Evolutionary conservation across 2,113 vertebrate species (phyloP).

Genomic region (Nerophis lumbriciformis): DNA sequence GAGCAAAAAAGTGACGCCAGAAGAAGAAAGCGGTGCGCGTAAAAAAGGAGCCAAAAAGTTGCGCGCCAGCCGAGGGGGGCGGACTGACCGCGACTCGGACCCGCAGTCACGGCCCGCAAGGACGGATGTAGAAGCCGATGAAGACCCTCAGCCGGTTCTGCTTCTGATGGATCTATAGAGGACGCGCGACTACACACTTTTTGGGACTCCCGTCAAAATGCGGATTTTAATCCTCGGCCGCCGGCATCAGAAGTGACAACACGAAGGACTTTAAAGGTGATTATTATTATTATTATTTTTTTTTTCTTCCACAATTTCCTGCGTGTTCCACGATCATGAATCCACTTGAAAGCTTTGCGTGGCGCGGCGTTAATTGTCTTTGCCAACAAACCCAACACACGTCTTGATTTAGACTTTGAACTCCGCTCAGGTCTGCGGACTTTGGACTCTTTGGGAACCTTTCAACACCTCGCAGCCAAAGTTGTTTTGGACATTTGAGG

Average conservation of each 20-base stretch:
- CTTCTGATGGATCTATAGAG: constrained; percentile 61
- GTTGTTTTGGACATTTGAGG: too few relatives aligned
- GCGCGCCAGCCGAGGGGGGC: neutral
- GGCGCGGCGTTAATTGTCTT: neutral
- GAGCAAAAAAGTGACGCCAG: neutral
- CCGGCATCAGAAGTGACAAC: constrained; percentile 16
- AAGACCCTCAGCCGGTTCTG: neutral
- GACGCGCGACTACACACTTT: constrained; percentile 22
- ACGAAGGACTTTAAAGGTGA: neutral
- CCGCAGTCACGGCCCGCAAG: neutral
- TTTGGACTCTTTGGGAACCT: constrained; percentile 22
- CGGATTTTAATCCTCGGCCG: constrained; percentile 38
- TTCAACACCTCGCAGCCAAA: neutral
- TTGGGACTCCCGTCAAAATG: constrained; percentile 40
- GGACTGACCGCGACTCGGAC: neutral
- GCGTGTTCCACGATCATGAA: too few relatives aligned
- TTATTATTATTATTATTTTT: too few relatives aligned
- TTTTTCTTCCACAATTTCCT: too few relatives aligned
- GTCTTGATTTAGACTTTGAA: constrained; percentile 30
- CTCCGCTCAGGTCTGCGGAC: constrained; percentile 16
- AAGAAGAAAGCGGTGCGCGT: neutral
- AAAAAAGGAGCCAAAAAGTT: neutral
- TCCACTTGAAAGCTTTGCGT: too few relatives aligned
- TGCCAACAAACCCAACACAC: neutral
- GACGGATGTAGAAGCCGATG: neutral